A percentile compares a stretch with the other conserved stretches of the same genome.
Evolutionary conservation across 2,797 vertebrate genomes (phyloP).

Genomic region (Capromys pilorides): DNA sequence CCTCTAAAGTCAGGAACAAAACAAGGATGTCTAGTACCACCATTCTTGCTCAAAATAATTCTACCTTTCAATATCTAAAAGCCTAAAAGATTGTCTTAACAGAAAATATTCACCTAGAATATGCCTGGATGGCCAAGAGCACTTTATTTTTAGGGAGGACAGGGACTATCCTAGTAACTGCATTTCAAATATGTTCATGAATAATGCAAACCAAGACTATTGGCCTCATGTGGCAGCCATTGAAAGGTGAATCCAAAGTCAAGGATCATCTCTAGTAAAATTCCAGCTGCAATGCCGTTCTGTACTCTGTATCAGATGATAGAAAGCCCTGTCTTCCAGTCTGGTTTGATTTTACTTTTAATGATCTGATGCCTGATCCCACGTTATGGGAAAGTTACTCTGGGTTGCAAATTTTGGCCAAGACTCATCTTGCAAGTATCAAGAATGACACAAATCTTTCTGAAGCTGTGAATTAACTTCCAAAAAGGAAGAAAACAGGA

Average conservation of each 20-base stretch:
- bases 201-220: neutral
- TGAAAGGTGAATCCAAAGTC: neutral
- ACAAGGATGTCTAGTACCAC: too few relatives aligned
- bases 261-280: neutral
- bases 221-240: neutral
- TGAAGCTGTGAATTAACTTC: neutral
- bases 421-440: neutral
- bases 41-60: neutral
- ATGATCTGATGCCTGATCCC: neutral
- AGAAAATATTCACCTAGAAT: slow-evolving; percentile 18
- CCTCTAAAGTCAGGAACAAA: neutral
- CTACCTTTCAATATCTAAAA: slow-evolving; percentile 8
- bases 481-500: neutral
- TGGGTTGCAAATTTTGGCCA: neutral
- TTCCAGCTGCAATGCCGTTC: fast-evolving
- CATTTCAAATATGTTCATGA: neutral
- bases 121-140: neutral
- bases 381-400: neutral
- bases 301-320: neutral
- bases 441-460: slow-evolving; percentile 7
- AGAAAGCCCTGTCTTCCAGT: neutral
- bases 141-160: neutral
- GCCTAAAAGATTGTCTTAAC: neutral
- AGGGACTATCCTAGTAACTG: neutral
- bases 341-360: neutral